phyloP scores from a whole-genome alignment of 1,140 invertebrate species.

The Anthonomus grandis region DNA sequence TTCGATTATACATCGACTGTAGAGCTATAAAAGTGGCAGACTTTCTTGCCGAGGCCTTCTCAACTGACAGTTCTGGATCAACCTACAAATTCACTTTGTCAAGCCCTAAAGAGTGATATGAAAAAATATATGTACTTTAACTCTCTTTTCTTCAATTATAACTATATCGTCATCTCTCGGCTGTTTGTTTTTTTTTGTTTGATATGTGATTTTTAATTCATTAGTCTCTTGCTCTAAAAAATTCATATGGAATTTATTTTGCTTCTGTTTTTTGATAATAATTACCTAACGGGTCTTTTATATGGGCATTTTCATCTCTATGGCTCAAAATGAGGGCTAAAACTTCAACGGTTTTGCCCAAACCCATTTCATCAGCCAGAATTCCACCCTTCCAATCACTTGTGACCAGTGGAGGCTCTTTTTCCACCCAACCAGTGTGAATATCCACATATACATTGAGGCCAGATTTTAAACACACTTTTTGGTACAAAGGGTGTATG shows the following conservation, averaged over 20 bases:
- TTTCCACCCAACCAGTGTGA: slow-evolving; percentile 49
- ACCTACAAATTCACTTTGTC: neutral
- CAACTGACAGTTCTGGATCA: neutral
- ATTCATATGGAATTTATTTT: too few species aligned
- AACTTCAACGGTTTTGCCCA: slow-evolving; percentile 80
- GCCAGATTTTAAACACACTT: slow-evolving; percentile 46
- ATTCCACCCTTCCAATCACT: slow-evolving; percentile 64
- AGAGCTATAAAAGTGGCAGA: slow-evolving; percentile 29
- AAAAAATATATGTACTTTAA: slow-evolving; percentile 4
- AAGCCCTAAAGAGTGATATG: neutral
- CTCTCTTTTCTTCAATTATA: slow-evolving; percentile 8
- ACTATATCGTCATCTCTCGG: slow-evolving; percentile 16
- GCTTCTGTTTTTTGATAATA: neutral
- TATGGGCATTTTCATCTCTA: neutral
- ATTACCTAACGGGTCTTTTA: neutral
- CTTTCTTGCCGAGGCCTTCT: slow-evolving; percentile 22
- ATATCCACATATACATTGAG: slow-evolving; percentile 55
- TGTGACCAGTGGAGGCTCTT: slow-evolving; percentile 42
- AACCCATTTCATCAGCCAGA: slow-evolving; percentile 81
- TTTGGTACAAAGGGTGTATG: slow-evolving; percentile 46
- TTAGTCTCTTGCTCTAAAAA: slow-evolving; percentile 3
- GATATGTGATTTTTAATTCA: slow-evolving; percentile 18
- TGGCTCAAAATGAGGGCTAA: slow-evolving; percentile 60
- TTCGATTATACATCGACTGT: slow-evolving; percentile 35
- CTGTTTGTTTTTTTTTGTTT: slow-evolving; percentile 24